Base-by-base conservation (phyloP, 2,113 vertebrate genomes). In the Notarius lentiginosus region DNA sequence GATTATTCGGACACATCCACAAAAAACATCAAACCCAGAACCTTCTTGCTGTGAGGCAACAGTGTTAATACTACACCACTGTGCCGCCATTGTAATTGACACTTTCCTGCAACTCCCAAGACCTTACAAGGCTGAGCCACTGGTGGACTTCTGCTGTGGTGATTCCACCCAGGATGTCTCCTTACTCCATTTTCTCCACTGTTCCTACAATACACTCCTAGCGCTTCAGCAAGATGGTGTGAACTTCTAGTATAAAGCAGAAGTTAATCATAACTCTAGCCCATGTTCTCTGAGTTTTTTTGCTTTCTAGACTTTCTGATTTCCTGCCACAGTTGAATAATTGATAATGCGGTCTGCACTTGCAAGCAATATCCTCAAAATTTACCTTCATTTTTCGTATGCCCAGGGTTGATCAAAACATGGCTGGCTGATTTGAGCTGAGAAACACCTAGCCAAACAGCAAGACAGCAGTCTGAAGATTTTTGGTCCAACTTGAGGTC, bases 401-500 rank as follows among this genome's bases (percentile, higher is more conserved):
- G 55, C 51, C 68, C 22, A 24, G 18, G 41, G 70, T 84, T 56
- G 18, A 24, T 47, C 12, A 73, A 84, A 34, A 22, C 82, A 17
- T 34, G 22, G 24, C 53, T 58, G 22, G 15, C 8, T n/a, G 14
- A 51, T 14, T 47, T 66, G 55, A 53, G 17, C 55, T 34, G 12
- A 30, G 17, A 82, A 51, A 51, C 70, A n/a, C 12, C 70, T 73
- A 47, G 18, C 7, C 51, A 56, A 30, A 79, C 51, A 79, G n/a
- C 41, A 34, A 5, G 12, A 76, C 17, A 61, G 15, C 63, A 66
- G 30, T 20, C 1, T 85, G 66, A 85, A 88, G 85, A 86, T 89
- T 87, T 41, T 82, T 53, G 41, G 51, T 49, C 49, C 20, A 77
- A 60, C 58, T 49, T 61, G 56, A 84, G 63, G 85, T 91, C 82